Evolutionary conservation across 2,113 vertebrate genomes (phyloP).

Genomic region (Sclerurus mexicanus): DNA sequence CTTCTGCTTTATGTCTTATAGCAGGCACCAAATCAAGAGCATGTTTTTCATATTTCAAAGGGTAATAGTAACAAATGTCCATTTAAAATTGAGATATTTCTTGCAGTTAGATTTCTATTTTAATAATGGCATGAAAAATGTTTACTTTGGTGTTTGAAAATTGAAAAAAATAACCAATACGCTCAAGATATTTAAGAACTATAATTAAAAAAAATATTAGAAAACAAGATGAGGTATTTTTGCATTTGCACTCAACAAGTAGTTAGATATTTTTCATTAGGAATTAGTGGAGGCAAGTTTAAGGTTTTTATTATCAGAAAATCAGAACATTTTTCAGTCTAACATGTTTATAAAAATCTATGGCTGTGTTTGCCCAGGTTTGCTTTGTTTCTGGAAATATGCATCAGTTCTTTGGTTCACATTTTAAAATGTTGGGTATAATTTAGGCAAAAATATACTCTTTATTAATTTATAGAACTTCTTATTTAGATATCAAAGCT

Average conservation of each 20-base stretch:
- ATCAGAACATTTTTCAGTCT: not conserved
- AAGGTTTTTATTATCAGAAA: not conserved
- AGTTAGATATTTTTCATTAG: not conserved
- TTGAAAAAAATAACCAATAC: not conserved
- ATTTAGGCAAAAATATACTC: not conserved
- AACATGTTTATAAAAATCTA: not conserved
- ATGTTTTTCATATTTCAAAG: not conserved
- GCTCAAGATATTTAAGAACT: not conserved
- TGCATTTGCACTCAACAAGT: not conserved
- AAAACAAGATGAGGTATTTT: not conserved
- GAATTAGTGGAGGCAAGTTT: not conserved
- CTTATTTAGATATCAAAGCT: not conserved
- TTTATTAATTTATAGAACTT: not conserved
- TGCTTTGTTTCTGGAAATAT: not conserved
- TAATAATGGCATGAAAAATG: not conserved
- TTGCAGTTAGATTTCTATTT: not conserved
- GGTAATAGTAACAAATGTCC: not conserved
- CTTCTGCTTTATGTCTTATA: not conserved
- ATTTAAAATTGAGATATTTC: not conserved
- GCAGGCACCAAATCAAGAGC: not conserved
- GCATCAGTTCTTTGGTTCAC: not conserved
- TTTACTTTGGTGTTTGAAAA: not conserved
- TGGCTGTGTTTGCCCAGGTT: not conserved
- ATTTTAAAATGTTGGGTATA: not conserved
- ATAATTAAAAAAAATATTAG: not conserved